A percentile compares a stretch with the other conserved stretches of the same genome.
Conservation (phyloP, 2,888 invertebrate species). For the Lomographa bimaculata region DNA sequence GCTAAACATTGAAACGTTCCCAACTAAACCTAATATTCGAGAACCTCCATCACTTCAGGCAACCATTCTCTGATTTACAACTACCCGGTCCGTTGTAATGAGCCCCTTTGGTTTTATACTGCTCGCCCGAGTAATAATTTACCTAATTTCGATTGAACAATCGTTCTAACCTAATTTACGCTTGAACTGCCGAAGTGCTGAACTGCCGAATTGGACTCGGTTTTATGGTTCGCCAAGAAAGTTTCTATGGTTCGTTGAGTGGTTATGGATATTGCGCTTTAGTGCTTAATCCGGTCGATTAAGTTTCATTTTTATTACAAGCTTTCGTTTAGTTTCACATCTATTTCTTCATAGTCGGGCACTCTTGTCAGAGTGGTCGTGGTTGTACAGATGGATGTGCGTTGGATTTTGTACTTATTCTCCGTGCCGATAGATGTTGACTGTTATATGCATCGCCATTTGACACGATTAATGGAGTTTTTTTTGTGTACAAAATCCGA, state of each 20-base stretch:
- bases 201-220: constrained; percentile 16
- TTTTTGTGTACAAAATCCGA: too few relatives aligned
- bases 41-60: constrained; percentile 21
- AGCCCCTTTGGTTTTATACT: constrained; percentile 36
- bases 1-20: too few relatives aligned
- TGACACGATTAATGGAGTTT: too few relatives aligned
- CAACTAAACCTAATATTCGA: constrained; percentile 21
- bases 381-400: too few relatives aligned
- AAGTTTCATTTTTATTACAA: constrained; percentile 1
- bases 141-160: constrained; percentile 37
- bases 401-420: too few relatives aligned
- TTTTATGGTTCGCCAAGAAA: constrained; percentile 23
- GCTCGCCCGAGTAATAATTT: constrained; percentile 33
- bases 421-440: too few relatives aligned
- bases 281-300: constrained; percentile 2
- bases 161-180: constrained; percentile 36
- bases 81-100: constrained; percentile 30
- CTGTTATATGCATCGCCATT: too few relatives aligned
- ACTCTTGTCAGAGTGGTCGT: too few relatives aligned
- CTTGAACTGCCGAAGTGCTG: constrained; percentile 31
- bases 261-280: constrained; percentile 19
- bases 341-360: too few relatives aligned
- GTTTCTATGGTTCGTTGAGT: constrained; percentile 16
- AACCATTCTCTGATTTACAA: constrained; percentile 30
- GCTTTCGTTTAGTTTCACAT: background rate